A percentile compares a stretch with the other conserved stretches of the same genome.
Evolutionary conservation across 1,140 invertebrate species (phyloP).

Genomic region (Drosophila tropicalis): DNA sequence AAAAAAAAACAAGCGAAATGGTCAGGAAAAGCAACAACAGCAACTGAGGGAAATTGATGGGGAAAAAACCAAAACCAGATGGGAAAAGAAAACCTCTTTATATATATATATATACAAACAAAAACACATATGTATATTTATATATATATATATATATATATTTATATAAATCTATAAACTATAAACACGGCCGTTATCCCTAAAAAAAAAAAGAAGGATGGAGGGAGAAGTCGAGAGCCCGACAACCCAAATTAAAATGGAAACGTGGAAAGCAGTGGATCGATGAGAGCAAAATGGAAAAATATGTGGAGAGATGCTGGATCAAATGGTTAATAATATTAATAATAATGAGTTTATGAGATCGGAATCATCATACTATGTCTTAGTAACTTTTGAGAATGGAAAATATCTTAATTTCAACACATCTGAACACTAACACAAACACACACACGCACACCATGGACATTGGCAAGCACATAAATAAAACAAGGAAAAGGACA

Average conservation of each 20-base stretch:
- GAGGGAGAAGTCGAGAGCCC: slow-evolving; percentile 10
- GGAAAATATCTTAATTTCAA: slow-evolving; percentile 33
- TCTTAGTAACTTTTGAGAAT: not conserved
- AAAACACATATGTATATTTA: not conserved
- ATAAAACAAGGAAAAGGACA: slow-evolving; percentile 12
- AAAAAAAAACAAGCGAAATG: not conserved
- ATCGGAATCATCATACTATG: not conserved
- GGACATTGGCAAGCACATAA: slow-evolving; percentile 15
- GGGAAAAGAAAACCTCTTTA: not conserved
- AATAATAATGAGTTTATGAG: no score
- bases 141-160: slow-evolving; percentile 12
- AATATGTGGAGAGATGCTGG: not conserved
- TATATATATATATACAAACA: not conserved
- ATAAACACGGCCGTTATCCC: slow-evolving; percentile 24
- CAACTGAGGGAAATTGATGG: not conserved
- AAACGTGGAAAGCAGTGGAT: not conserved
- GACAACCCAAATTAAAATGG: slow-evolving; percentile 9
- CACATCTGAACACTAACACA: no score
- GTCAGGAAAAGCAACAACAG: not conserved
- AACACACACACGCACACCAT: slow-evolving; percentile 13
- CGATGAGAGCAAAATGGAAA: not conserved
- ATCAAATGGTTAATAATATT: slow-evolving; percentile 1
- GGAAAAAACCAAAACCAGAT: slow-evolving; percentile 7
- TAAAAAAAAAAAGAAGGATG: not conserved
- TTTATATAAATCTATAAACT: slow-evolving; percentile 38